Base-by-base conservation (phyloP, 2,797 vertebrate genomes). In the Ficedula albicollis region DNA sequence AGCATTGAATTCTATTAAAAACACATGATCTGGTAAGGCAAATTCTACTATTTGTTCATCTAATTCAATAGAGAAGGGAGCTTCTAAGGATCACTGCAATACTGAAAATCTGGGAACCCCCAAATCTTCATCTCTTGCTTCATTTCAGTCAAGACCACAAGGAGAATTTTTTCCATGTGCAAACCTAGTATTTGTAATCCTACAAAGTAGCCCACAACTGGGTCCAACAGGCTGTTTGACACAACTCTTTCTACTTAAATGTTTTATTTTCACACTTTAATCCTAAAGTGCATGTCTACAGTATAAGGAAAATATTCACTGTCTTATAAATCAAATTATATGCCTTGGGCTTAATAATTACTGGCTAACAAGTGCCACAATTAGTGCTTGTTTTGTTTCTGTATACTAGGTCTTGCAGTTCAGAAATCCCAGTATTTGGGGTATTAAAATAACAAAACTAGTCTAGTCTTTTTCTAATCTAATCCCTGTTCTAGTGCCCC, bases 1-100 rank as follows among this genome's bases (percentile, higher is more conserved):
- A 87, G 64, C 74, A 87, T 22, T 94, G 82, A 63, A 81, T 93
- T 91, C 84, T 86, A 93, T 92, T 95, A 93, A 88, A 97, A 96
- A 76, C 94, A 95, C 44, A 87, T 80, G 93, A 78, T 63, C 66
- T 87, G 41, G 70, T 69, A 69, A 36, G 74, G 68, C 56, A 83
- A 90, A 92, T 75, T 92, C 83, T 88, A 90, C 55, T 86, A 90
- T 95, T 91, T 88, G 70, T 91, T 85, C 90, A 63, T 59, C 34
- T 87, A 78, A 95, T 76, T 87, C 77, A 90, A 93, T 81, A 80
- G 68, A 72, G 69, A 84, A 75, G 51, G 10, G 21, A 32, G 67
- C 48, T 93, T 90, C 74, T 81, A 86, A 85, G 52, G 85, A 86
- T 77, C 49, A 49, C 60, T 70, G 60, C 73, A 80, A 83, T 39